Conservation (phyloP, 2,113 vertebrate genomes). For the Oreochromis niloticus region DNA sequence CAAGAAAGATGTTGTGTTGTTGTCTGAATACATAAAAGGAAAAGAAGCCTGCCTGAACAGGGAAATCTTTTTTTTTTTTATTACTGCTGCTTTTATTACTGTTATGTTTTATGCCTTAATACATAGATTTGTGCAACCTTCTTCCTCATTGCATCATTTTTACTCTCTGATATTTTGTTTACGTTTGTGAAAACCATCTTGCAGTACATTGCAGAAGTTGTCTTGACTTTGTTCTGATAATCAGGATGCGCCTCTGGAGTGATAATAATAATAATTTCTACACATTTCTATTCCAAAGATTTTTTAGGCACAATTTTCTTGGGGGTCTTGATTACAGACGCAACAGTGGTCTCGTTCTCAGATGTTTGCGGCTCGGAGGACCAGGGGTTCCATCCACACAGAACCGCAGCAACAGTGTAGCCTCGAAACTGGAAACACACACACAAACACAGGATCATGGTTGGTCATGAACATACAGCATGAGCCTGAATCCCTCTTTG, state of each 20-base stretch:
- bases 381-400: conserved; percentile 56
- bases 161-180: background rate
- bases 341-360: conserved; percentile 19
- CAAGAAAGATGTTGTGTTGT: background rate
- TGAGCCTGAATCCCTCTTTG: background rate
- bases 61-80: background rate
- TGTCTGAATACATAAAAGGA: background rate
- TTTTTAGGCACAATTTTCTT: conserved; percentile 28
- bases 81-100: background rate
- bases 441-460: background rate
- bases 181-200: background rate
- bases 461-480: background rate
- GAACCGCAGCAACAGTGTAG: conserved; percentile 33
- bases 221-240: background rate
- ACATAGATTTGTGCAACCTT: background rate
- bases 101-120: background rate
- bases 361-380: conserved; percentile 15
- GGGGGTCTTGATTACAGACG: conserved; percentile 17
- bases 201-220: background rate
- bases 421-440: conserved; percentile 47
- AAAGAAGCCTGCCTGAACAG: background rate
- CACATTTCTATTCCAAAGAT: conserved; percentile 3
- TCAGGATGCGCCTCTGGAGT: background rate
- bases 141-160: background rate
- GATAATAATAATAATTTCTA: background rate